These are phyloP conservation scores for Protodeltote pygarga DNA, from an alignment of 2,888 invertebrate genomes.

Conservation along the genomic window DNA sequence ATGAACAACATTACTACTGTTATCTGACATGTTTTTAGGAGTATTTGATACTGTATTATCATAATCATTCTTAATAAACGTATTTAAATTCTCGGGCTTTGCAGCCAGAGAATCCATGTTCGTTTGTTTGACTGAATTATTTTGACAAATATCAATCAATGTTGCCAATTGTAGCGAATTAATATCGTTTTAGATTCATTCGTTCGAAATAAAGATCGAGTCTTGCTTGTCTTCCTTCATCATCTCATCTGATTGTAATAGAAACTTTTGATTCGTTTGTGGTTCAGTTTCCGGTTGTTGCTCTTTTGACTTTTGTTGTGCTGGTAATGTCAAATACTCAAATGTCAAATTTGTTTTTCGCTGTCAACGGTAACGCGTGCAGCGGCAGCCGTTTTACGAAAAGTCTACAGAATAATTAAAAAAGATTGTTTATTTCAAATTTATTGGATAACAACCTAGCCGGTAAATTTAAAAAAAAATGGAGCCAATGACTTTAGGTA, in stretches of 20 bases:
- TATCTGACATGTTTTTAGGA: slow-evolving; percentile 60
- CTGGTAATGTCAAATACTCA: no score
- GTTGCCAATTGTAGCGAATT: slow-evolving; percentile 48
- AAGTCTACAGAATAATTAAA: slow-evolving; percentile 23
- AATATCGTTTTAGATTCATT: slow-evolving; percentile 18
- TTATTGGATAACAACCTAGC: slow-evolving; percentile 3
- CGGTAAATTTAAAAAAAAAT: slow-evolving; percentile 74
- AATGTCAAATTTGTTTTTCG: slow-evolving; percentile 27
- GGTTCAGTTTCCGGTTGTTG: slow-evolving; percentile 1
- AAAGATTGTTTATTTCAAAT: slow-evolving; percentile 23
- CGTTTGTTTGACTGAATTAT: slow-evolving; percentile 81
- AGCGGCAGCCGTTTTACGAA: slow-evolving; percentile 36
- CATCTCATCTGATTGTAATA: no score
- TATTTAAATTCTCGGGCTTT: slow-evolving; percentile 69
- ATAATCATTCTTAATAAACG: slow-evolving; percentile 64
- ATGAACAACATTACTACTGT: slow-evolving; percentile 74
- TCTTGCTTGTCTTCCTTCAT: slow-evolving; percentile 3
- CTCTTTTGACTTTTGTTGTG: background rate
- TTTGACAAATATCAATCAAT: slow-evolving; percentile 62
- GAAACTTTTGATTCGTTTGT: no score
- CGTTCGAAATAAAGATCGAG: slow-evolving; percentile 15
- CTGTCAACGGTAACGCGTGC: slow-evolving; percentile 30
- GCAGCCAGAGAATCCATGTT: slow-evolving; percentile 81
- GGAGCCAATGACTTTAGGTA: slow-evolving; percentile 95
- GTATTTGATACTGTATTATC: slow-evolving; percentile 62